Evolutionary conservation across 2,797 vertebrate genomes (phyloP).

Genomic region (Cirrhinus mrigala): DNA sequence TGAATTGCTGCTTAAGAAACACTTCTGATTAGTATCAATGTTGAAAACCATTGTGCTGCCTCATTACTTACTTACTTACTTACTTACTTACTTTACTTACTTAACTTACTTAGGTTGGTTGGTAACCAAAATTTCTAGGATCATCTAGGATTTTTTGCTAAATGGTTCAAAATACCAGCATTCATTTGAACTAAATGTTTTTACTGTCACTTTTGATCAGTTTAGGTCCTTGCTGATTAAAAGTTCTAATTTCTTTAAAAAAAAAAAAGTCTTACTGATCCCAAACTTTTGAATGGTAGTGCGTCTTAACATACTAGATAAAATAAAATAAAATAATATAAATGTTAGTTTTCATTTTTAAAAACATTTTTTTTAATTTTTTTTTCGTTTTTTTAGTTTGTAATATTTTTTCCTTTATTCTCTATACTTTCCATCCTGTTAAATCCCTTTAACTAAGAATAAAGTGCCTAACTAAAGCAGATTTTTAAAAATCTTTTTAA

Average conservation of each 20-base stretch:
- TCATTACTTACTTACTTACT: no score
- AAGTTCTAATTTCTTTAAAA: not conserved
- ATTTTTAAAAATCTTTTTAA: not conserved
- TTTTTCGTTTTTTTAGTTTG: no score
- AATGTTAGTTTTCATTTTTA: no score
- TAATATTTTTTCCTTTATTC: not conserved
- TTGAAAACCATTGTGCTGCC: not conserved
- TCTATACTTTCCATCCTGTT: not conserved
- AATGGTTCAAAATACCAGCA: not conserved
- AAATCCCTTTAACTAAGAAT: not conserved
- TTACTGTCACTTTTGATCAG: not conserved
- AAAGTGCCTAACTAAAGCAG: not conserved
- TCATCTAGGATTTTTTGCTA: no score
- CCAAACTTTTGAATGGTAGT: not conserved
- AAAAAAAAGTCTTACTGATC: not conserved
- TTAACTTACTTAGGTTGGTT: no score
- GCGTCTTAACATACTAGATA: not conserved
- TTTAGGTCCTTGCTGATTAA: not conserved
- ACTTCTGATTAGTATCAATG: not conserved
- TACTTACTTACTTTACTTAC: no score
- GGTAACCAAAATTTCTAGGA: no score
- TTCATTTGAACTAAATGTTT: not conserved
- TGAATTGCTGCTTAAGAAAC: not conserved
- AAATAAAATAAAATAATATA: no score
- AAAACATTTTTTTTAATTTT: no score